Base-by-base conservation (phyloP, 2,113 vertebrate genomes). In the Rhipidura dahli region DNA sequence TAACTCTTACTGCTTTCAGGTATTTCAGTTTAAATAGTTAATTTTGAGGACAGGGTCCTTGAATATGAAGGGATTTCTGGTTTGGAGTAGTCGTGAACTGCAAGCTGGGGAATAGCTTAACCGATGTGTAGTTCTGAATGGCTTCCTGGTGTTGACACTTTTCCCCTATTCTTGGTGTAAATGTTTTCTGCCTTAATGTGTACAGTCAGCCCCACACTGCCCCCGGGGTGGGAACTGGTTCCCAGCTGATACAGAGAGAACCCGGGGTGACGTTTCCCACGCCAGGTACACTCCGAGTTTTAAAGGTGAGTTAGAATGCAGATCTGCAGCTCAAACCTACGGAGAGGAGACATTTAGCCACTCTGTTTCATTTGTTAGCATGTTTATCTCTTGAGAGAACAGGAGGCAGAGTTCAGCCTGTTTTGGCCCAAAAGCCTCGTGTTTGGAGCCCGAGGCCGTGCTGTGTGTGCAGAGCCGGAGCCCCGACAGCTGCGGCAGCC, bases 131-230 rank as follows among this genome's bases (percentile, higher is more conserved):
- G 31, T 21, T 77, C 28, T 49, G 53, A 44, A 30, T 13, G 37
- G 47, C 39, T 76, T 61, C 42, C 22, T n/a, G 26, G 8, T 10
- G 21, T 17, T 63, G n/a, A 15, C 17, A 6, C n/a, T 30, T 53
- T 24, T 1, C 31, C 23, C 19, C 33, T 47, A 0, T 14, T 27
- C 14, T 49, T 64, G 53, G 14, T 72, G 31, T 39, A n/a, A 50
- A 50, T 56, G 26, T 63, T 76, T 59, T 63, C 31, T 63, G n/a
- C 60, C 30, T 31, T 18, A 16, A 7, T 4, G 10, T 65, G 13
- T 2, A 4, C 30, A 26, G 56, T 33, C 30, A 15, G 19, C 8
- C 15, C 14, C 2, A 2, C 17, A 0, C 9, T 53, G 65, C 13
- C 33, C 5, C 15, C 30, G 26, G 23, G 11, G 45, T 31, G 24